Conservation (phyloP, 2,113 vertebrate genomes). For the Cynopterus brachyotis region DNA sequence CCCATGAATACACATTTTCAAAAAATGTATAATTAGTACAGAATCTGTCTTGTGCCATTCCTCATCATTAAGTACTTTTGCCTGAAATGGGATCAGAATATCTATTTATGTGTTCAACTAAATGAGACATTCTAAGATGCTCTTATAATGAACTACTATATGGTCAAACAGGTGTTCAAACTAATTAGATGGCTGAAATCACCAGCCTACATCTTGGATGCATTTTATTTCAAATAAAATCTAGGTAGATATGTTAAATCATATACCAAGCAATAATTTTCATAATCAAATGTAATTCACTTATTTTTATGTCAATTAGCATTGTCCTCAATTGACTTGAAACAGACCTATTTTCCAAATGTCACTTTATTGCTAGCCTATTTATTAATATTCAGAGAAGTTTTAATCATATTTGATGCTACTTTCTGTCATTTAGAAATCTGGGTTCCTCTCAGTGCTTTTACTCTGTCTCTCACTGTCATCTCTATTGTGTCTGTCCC, state of each 20-base stretch:
- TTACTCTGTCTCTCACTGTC: too few species aligned
- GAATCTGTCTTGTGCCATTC: not conserved
- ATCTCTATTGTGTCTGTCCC: too few species aligned
- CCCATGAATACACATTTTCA: not conserved
- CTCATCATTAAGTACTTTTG: not conserved
- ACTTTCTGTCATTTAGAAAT: not conserved
- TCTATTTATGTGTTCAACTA: not conserved
- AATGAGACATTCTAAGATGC: not conserved
- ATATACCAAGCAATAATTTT: not conserved
- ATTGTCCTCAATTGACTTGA: slow-evolving; percentile 1
- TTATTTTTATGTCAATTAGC: not conserved
- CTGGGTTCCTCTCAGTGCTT: too few species aligned
- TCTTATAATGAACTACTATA: not conserved
- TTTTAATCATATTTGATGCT: not conserved
- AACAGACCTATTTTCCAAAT: not conserved
- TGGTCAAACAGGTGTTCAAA: not conserved
- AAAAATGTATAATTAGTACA: not conserved
- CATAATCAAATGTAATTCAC: not conserved
- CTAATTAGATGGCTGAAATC: not conserved
- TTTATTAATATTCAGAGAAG: not conserved
- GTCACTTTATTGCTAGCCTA: not conserved
- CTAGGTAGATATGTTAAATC: not conserved
- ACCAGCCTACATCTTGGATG: not conserved
- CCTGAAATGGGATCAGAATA: not conserved
- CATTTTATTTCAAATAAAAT: not conserved